A percentile compares a stretch with the other conserved stretches of the same genome.
Conservation (phyloP, 2,113 vertebrate species). For the Ranitomeya imitator region DNA sequence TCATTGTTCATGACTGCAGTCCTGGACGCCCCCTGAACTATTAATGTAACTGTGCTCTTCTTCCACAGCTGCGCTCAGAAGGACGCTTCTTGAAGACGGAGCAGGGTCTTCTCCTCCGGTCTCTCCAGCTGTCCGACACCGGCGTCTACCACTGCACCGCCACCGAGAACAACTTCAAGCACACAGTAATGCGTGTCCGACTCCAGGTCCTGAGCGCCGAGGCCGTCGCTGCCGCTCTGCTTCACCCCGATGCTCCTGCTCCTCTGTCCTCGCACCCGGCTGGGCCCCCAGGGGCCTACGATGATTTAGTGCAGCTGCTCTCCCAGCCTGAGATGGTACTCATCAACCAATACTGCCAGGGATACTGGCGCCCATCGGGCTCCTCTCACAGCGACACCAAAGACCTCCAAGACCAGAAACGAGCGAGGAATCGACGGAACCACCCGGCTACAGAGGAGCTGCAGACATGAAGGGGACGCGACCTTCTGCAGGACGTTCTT, state of each 20-base stretch:
- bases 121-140: conserved; percentile 84
- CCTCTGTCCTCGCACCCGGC: conserved; percentile 40
- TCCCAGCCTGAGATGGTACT: conserved; percentile 95
- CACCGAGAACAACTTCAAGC: conserved; percentile 99
- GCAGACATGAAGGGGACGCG: conserved; percentile 82
- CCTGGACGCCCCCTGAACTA: too few species aligned
- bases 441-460: conserved; percentile 79
- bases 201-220: conserved; percentile 87
- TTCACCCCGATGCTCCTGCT: conserved; percentile 75
- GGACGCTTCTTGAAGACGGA: conserved; percentile 92
- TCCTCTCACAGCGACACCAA: conserved; percentile 79
- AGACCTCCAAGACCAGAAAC: conserved; percentile 93
- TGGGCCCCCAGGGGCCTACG: conserved; percentile 81
- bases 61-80: conserved; percentile 84
- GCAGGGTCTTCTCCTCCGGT: conserved; percentile 89
- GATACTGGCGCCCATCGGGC: conserved; percentile 89
- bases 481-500: background rate
- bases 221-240: conserved; percentile 85
- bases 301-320: conserved; percentile 94
- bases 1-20: too few species aligned
- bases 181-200: conserved; percentile 88
- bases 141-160: conserved; percentile 95
- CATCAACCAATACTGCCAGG: conserved; percentile 98
- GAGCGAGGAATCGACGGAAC: conserved; percentile 94
- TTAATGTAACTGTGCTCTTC: background rate